Evolutionary conservation across 2,888 invertebrate genomes (phyloP).

Genomic region (Spodoptera littoralis): DNA sequence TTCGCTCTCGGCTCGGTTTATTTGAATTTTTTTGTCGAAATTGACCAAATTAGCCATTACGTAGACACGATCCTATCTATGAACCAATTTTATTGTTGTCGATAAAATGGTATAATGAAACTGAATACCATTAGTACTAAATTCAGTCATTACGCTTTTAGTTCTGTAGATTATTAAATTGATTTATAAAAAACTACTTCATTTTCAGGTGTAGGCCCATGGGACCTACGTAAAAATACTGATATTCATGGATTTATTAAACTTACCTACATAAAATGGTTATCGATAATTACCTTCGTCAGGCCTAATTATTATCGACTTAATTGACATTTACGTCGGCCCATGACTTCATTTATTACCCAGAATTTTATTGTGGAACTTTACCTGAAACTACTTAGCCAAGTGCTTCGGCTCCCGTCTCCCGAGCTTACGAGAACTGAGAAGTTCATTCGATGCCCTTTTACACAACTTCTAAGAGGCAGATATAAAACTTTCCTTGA

Average conservation of each 20-base stretch:
- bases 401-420: conserved; percentile 47
- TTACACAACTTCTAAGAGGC: conserved; percentile 44
- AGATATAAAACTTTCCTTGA: conserved; percentile 51
- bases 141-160: too few species aligned
- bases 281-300: conserved; percentile 16
- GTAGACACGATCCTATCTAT: too few species aligned
- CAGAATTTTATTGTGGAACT: conserved; percentile 54
- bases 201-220: too few species aligned
- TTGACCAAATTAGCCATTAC: too few species aligned
- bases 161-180: too few species aligned
- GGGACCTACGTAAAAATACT: not conserved
- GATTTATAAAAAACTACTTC: too few species aligned
- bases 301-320: conserved; percentile 20
- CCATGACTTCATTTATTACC: conserved; percentile 41
- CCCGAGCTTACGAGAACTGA: conserved; percentile 55
- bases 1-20: conserved; percentile 3
- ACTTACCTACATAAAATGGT: conserved; percentile 1
- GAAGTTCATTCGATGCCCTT: conserved; percentile 52
- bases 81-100: too few species aligned
- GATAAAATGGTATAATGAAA: too few species aligned
- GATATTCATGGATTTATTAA: conserved; percentile 5
- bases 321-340: conserved; percentile 28
- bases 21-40: not conserved
- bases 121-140: too few species aligned
- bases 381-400: conserved; percentile 54